A percentile compares a stretch with the other conserved stretches of the same genome.
These are phyloP conservation scores for Coracias cyanogaster DNA, from an alignment of 2,797 vertebrate genomes.

Conservation along the genomic window DNA sequence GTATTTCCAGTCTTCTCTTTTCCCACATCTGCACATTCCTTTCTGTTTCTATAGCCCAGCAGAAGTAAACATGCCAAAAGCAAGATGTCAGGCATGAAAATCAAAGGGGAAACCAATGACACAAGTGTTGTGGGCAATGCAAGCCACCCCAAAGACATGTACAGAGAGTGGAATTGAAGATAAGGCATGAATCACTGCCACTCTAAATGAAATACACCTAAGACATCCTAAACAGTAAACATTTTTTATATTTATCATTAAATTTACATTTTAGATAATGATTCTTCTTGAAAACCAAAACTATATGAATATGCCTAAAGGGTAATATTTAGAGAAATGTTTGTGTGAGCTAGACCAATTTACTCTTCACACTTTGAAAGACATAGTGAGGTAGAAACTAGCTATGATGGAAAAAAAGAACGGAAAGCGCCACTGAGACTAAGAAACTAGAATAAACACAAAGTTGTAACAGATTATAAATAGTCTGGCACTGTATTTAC, in stretches of 20 bases:
- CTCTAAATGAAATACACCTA: neutral
- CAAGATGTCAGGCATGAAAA: neutral
- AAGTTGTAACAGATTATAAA: neutral
- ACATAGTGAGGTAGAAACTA: neutral
- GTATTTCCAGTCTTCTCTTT: neutral
- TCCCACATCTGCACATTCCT: neutral
- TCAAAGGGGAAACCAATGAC: constrained; percentile 15
- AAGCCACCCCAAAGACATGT: neutral
- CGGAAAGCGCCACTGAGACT: neutral
- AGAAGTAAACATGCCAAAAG: neutral
- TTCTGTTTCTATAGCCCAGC: neutral
- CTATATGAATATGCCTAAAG: neutral
- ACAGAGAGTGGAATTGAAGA: neutral
- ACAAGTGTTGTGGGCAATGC: neutral
- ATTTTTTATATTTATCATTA: neutral
- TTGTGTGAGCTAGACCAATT: neutral
- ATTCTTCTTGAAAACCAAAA: constrained; percentile 1
- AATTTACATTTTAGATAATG: constrained; percentile 3
- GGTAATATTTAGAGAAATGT: constrained; percentile 4
- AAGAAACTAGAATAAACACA: neutral
- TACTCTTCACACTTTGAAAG: neutral
- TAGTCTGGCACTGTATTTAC: neutral
- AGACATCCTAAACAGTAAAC: neutral
- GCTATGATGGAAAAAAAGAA: neutral
- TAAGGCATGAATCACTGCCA: neutral